phyloP scores from a whole-genome alignment of 2,113 vertebrate genomes.

The Embiotoca jacksoni region DNA sequence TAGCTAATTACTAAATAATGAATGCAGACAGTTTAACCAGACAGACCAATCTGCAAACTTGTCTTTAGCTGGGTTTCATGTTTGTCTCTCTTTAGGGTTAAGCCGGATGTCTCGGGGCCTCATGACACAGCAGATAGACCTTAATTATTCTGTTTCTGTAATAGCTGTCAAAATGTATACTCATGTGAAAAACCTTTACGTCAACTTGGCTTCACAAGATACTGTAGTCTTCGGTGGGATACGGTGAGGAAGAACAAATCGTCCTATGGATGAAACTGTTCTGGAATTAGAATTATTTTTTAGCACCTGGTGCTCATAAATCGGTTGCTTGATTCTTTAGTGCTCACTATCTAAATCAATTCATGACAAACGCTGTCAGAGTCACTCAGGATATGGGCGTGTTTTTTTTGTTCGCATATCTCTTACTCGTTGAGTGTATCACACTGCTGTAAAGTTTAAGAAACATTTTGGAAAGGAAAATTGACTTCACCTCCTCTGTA shows the following conservation, averaged over 20 bases:
- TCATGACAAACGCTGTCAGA: no score
- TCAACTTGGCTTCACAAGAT: not conserved
- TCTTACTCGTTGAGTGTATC: no score
- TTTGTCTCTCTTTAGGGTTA: conserved; percentile 59
- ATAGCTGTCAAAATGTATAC: conserved; percentile 46
- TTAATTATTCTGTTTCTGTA: conserved; percentile 50
- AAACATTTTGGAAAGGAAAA: no score
- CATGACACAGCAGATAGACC: conserved; percentile 25
- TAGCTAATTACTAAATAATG: conserved; percentile 78
- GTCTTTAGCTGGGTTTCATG: conserved; percentile 46
- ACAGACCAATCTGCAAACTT: conserved; percentile 60
- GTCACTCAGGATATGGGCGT: no score
- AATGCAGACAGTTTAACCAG: conserved; percentile 64
- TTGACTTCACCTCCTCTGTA: no score
- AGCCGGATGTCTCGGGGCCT: conserved; percentile 21
- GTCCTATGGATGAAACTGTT: not conserved
- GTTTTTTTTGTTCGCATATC: no score
- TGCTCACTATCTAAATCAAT: no score
- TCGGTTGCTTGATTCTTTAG: not conserved
- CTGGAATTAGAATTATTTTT: not conserved
- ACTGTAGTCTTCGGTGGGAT: conserved; percentile 1
- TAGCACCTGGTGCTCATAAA: conserved; percentile 10
- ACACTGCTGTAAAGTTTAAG: no score
- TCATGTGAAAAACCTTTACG: conserved; percentile 21
- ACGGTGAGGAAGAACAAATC: not conserved